phyloP scores from a whole-genome alignment of 2,888 invertebrate genomes.

The Temnothorax unifasciatus region DNA sequence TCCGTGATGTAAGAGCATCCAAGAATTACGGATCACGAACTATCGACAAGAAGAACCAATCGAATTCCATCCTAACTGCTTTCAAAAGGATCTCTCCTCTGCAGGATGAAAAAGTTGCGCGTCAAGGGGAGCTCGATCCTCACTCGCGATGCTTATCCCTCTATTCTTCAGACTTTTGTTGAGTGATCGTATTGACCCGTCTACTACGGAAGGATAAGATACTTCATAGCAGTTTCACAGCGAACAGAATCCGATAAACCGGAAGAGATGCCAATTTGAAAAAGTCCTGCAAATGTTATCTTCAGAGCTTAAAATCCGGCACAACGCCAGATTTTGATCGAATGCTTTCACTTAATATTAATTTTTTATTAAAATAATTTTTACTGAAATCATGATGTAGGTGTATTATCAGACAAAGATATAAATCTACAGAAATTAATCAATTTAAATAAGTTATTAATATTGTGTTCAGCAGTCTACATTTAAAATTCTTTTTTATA shows the following conservation, averaged over 20 bases:
- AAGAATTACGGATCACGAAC: constrained; percentile 44
- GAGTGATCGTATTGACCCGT: constrained; percentile 40
- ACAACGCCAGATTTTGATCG: neutral
- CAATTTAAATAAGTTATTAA: neutral
- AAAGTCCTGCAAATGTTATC: constrained; percentile 1
- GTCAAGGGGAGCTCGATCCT: constrained; percentile 45
- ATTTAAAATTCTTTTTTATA: neutral
- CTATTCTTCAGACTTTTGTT: constrained; percentile 42
- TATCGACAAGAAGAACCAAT: constrained; percentile 46
- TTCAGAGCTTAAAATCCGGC: neutral
- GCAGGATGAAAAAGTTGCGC: constrained; percentile 49
- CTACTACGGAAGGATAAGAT: constrained; percentile 28
- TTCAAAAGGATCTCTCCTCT: constrained; percentile 16
- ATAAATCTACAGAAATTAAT: neutral
- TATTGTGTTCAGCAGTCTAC: neutral
- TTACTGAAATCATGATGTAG: neutral
- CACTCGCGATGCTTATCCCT: constrained; percentile 16
- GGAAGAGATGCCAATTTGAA: constrained; percentile 21
- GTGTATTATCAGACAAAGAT: neutral
- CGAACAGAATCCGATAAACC: constrained; percentile 18
- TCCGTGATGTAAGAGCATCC: constrained; percentile 30
- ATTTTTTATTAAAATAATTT: neutral
- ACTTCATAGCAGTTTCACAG: constrained; percentile 21
- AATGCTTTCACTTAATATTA: neutral
- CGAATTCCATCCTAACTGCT: constrained; percentile 43